Percentiles rank a stretch among this genome's conserved stretches.
These are phyloP conservation scores for Taenaris catops DNA, from an alignment of 2,888 invertebrate species.

Conservation along the genomic window DNA sequence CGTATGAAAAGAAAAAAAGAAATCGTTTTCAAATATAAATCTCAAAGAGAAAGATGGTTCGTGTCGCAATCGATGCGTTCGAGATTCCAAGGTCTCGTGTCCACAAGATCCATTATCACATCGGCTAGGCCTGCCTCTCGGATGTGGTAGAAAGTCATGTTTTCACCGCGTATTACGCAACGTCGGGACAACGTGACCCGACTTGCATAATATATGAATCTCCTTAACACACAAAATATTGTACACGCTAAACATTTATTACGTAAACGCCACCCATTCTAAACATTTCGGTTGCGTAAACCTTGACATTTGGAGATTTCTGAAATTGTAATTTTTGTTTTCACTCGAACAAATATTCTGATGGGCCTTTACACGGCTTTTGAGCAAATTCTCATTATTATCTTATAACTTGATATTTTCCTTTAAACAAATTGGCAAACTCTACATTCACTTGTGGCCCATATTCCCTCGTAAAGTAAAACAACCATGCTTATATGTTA, in stretches of 20 bases:
- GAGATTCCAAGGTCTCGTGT: constrained; percentile 29
- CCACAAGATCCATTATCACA: constrained; percentile 36
- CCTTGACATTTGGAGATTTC: constrained; percentile 51
- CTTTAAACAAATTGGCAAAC: too few relatives aligned
- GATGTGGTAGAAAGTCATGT: constrained; percentile 60
- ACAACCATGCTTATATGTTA: too few relatives aligned
- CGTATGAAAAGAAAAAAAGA: constrained; percentile 18
- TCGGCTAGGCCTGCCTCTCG: constrained; percentile 43
- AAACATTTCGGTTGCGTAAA: constrained; percentile 60
- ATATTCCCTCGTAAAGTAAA: too few relatives aligned
- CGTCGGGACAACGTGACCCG: constrained; percentile 56
- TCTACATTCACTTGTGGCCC: too few relatives aligned
- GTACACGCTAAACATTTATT: constrained; percentile 64
- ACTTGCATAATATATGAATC: constrained; percentile 63
- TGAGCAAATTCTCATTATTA: too few relatives aligned
- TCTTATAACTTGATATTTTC: too few relatives aligned
- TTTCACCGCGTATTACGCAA: constrained; percentile 60
- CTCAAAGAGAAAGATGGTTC: constrained; percentile 17
- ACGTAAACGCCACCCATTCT: constrained; percentile 50
- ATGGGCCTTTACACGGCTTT: too few relatives aligned
- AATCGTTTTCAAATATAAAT: constrained; percentile 13
- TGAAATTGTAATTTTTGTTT: constrained; percentile 8
- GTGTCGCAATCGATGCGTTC: constrained; percentile 15
- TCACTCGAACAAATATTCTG: too few relatives aligned
- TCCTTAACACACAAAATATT: constrained; percentile 51